Base-by-base conservation (phyloP, 2,888 invertebrate species). In the Cheilosia impressa region DNA sequence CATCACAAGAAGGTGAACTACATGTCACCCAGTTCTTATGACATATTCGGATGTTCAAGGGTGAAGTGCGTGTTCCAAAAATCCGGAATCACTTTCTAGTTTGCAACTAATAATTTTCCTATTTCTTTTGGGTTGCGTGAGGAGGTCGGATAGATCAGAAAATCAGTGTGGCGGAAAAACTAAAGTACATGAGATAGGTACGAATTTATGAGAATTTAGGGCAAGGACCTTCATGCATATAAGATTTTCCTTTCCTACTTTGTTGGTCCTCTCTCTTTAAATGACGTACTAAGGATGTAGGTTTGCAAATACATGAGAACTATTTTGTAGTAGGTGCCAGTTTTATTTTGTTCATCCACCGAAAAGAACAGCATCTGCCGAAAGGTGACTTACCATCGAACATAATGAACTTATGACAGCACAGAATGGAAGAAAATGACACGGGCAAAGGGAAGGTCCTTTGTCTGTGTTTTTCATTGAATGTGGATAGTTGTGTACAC, bases 41-140 rank as follows among this genome's bases (percentile, higher is more conserved):
- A 53, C 68, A 69, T 34, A 43, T 68, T 68, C 38, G 31, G 19
- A 43, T 62, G 52, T 77, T 45, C 47, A n/a, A 52, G 58, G 77
- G 68, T 63, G 41, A 45, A 45, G 68, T 47, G 34, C 24, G 41
- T 43, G 22, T 52, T 52, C 22, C 57, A 38, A 13, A 47, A 31
- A 62, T 58, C 41, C 34, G 68, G 58, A 62, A 77, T 77, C 45
- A 55, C 60, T 77, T 77, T 77, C 77, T 77, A 77, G 77, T 77
- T 77, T 52, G 43, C n/a, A 68, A 77, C 60, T 60, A 68, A 77
- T 53, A 55, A 6, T 43, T 52, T 60, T 52, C 50, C 17, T 19
- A 27, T 41, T 45, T 47, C 17, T 66, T 24, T 65, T 47, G 55
- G 47, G 52, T 66, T 31, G 19, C 27, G 27, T 2, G 17, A 31